phyloP scores from a whole-genome alignment of 2,797 vertebrate genomes.

The Eutrigla gurnardus region DNA sequence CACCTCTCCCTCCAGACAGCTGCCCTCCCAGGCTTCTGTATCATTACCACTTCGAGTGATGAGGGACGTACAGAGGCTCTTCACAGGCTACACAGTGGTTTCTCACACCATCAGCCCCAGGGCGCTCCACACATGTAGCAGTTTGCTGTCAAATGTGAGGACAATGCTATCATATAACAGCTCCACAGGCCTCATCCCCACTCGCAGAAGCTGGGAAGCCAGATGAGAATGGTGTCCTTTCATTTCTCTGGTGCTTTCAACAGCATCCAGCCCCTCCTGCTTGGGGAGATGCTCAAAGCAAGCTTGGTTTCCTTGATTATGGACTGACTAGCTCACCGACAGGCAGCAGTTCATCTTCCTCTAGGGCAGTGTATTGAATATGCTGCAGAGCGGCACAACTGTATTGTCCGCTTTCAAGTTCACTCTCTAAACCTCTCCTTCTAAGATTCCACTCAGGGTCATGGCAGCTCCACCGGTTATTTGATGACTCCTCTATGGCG shows the following conservation, averaged over 20 bases:
- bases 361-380: slow-evolving; percentile 47
- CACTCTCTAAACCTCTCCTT: slow-evolving; percentile 40
- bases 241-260: slow-evolving; percentile 59
- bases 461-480: slow-evolving; percentile 36
- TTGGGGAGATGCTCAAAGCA: slow-evolving; percentile 46
- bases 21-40: slow-evolving; percentile 26
- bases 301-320: slow-evolving; percentile 44
- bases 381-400: slow-evolving; percentile 27
- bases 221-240: slow-evolving; percentile 47
- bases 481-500: slow-evolving; percentile 51
- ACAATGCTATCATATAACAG: slow-evolving; percentile 55
- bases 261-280: slow-evolving; percentile 41
- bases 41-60: slow-evolving; percentile 29
- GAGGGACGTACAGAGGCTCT: slow-evolving; percentile 17
- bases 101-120: slow-evolving; percentile 34
- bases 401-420: slow-evolving; percentile 49
- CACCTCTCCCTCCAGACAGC: neutral
- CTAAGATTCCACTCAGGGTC: slow-evolving; percentile 56
- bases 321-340: slow-evolving; percentile 43
- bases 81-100: slow-evolving; percentile 14
- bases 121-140: slow-evolving; percentile 17
- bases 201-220: slow-evolving; percentile 38
- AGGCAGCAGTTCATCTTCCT: slow-evolving; percentile 56
- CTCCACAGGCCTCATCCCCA: slow-evolving; percentile 49
- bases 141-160: slow-evolving; percentile 48